These are phyloP conservation scores for Trachelipus rathkii DNA, from an alignment of 1,140 invertebrate species.

Conservation along the genomic window DNA sequence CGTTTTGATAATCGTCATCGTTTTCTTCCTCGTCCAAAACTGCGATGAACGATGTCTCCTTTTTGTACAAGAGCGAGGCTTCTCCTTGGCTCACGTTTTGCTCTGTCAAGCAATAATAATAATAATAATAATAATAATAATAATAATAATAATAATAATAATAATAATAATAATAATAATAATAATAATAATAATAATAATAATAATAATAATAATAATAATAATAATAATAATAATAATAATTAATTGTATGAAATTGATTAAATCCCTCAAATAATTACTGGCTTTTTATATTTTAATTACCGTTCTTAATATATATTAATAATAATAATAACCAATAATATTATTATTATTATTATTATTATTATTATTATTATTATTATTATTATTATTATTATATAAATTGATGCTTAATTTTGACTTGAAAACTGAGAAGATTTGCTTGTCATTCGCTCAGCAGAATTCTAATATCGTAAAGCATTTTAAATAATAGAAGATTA, in stretches of 20 bases:
- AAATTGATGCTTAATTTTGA: too few species aligned
- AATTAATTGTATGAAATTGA: background rate
- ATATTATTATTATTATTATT: too few species aligned
- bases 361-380: too few species aligned
- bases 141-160: background rate
- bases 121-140: background rate
- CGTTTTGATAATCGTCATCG: constrained; percentile 14
- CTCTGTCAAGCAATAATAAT: constrained; percentile 5
- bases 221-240: background rate
- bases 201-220: background rate
- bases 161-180: background rate
- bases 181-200: background rate
- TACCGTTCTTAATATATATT: too few species aligned
- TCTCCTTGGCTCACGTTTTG: constrained; percentile 57
- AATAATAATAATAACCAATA: too few species aligned
- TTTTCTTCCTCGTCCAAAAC: constrained; percentile 57
- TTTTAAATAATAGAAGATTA: too few species aligned
- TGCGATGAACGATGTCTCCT: constrained; percentile 73
- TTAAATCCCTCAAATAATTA: background rate
- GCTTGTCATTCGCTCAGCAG: too few species aligned
- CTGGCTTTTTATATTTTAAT: background rate
- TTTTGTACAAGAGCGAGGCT: constrained; percentile 71
- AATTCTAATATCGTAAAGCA: too few species aligned
- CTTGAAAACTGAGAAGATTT: too few species aligned
- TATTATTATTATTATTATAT: too few species aligned